Base-by-base conservation (phyloP, 2,888 invertebrate genomes). In the Drosophila tripunctata region DNA sequence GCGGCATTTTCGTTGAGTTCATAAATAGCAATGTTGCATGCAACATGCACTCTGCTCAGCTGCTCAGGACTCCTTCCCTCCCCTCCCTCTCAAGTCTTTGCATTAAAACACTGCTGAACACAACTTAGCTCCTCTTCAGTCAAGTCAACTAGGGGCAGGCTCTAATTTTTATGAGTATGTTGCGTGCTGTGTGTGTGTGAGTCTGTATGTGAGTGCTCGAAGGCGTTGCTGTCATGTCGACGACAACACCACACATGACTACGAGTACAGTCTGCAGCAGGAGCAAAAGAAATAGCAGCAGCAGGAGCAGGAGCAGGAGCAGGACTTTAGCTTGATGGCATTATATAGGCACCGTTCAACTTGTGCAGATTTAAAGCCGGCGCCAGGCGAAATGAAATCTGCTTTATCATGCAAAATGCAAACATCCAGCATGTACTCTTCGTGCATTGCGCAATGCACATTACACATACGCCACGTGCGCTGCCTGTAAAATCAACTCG, bases 11-110 rank as follows among this genome's bases (percentile, higher is more conserved):
- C 54, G 84, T 77, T 69, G 77, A 75, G 87, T 85, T 85, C 83
- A 83, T 83, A 83, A 83, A 83, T 83, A 87, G 87, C 86, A 79
- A 73, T 85, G 87, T 83, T 87, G 83, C 83, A 83, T 87, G 83
- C 87, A 83, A 85, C 74, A 80, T 74, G 74, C 64, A 80, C 72
- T 62, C 69, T 55, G 43, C 67, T 51, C 64, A 38, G 33, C 56
- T 47, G 51, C 54, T 45, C 57, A 67, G 69, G 56, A 57, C 44
- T 7, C 17, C 15, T 27, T 40, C 38, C 38, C 24, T 3, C 33
- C 38, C 58, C 54, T 27, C 27, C 27, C 21, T 27, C 27, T 27
- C 10, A 27, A 10, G 10, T 27, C 27, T n/a, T n/a, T n/a, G n/a
- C n/a, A n/a, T n/a, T n/a, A n/a, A n/a, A n/a, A n/a, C n/a, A n/a